phyloP scores from a whole-genome alignment of 2,797 vertebrate species.

The Artibeus jamaicensis region DNA sequence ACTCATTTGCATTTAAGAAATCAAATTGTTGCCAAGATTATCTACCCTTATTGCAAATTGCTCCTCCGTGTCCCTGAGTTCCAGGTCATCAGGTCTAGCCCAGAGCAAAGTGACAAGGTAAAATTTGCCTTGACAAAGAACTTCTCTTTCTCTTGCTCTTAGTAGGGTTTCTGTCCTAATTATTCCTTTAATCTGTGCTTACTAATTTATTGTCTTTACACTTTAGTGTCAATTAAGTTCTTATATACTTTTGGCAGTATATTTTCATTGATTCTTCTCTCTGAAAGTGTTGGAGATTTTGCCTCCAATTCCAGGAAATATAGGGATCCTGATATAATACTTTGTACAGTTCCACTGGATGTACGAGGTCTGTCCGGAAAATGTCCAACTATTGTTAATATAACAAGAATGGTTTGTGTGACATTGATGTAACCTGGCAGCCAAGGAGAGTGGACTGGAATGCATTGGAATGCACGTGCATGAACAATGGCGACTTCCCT shows the following conservation, averaged over 20 bases:
- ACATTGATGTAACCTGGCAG: background rate
- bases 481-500: background rate
- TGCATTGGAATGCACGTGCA: background rate
- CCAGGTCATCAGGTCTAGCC: background rate
- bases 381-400: background rate
- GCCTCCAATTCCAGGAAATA: background rate
- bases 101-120: background rate
- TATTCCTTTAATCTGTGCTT: background rate
- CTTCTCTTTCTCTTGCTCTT: background rate
- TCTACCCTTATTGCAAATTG: background rate
- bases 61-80: background rate
- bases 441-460: background rate
- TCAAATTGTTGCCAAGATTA: conserved; percentile 2
- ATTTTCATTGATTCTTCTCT: conserved; percentile 14
- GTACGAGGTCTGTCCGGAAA: background rate
- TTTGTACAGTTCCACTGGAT: background rate
- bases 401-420: background rate
- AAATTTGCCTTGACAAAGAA: background rate
- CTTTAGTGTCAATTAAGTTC: background rate
- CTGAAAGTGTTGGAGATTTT: background rate
- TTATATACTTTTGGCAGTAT: background rate
- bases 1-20: conserved; percentile 36
- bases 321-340: background rate
- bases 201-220: background rate
- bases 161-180: background rate